Evolutionary conservation across 2,113 vertebrate species (phyloP), one percentile per base, ranked within the genome.

Genomic region (Beaufortia kweichowensis): DNA sequence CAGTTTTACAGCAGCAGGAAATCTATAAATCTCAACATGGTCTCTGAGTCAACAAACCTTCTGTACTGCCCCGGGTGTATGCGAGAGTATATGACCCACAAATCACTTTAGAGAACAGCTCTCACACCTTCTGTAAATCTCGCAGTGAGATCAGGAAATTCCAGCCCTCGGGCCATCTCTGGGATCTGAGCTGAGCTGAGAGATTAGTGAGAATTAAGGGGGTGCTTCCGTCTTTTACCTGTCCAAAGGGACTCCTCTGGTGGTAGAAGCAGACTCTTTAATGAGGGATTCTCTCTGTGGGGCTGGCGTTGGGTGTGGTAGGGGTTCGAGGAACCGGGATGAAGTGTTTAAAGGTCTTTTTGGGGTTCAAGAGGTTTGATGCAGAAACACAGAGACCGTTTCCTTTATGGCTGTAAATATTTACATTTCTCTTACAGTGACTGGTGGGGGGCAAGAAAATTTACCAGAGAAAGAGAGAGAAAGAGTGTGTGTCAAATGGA

Each of bases 21-120:
- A 76, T 87, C 84, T 78, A 85, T 89, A 88, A 89, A 90, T 87
- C 86, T 85, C 79, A 68, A 41, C 68, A 82, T 83, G 85, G 84
- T 56, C 55, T 84, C 69, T 74, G 57, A 74, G 56, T 74, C 70
- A 60, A 74, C 70, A 74, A 61, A 74, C 57, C 70, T 39, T 46
- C 57, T 3, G 19, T 17, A 26, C 26, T 24, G 33, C 69, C 57
- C 24, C 11, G 57, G 26, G 70, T 29, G 67, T 56, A 55, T 31
- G 21, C 29, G 21, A 55, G 70, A 72, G 53, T 59, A 72, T 61
- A 74, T 46, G 56, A 61, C 56, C 65, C 53, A 59, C 57, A 73
- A 24, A 61, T 74, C 57, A 74, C 31, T n/a, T 6, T 21, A 29
- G 53, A 39, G 68, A 71, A 31, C 53, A 56, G 53, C 56, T 74